A percentile compares a stretch with the other conserved stretches of the same genome.
These are phyloP conservation scores for Cyclargus thomasi DNA, from an alignment of 1,140 invertebrate genomes.

Conservation along the genomic window DNA sequence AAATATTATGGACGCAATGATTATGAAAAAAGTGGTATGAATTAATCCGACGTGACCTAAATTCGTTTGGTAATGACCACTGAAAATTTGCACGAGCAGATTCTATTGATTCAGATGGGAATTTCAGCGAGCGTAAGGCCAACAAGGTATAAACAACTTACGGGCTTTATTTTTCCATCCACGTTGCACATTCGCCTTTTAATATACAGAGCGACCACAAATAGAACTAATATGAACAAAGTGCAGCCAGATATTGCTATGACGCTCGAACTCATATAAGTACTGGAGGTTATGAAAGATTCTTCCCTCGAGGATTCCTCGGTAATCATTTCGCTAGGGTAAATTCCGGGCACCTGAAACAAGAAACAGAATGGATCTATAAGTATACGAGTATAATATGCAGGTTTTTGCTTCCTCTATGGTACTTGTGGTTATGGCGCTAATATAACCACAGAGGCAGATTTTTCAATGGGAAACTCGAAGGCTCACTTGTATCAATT, in stretches of 20 bases:
- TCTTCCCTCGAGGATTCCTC: slow-evolving; percentile 39
- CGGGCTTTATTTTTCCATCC: slow-evolving; percentile 60
- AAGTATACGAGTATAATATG: too few relatives aligned
- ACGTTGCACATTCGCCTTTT: slow-evolving; percentile 49
- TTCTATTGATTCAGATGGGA: slow-evolving; percentile 2
- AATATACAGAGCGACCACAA: slow-evolving; percentile 44
- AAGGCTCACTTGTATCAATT: too few relatives aligned
- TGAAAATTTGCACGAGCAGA: neutral
- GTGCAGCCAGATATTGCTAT: slow-evolving; percentile 41
- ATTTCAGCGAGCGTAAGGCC: slow-evolving; percentile 20
- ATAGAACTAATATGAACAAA: slow-evolving; percentile 41
- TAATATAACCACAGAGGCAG: too few relatives aligned
- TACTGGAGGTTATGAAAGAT: slow-evolving; percentile 30
- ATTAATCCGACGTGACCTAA: too few relatives aligned
- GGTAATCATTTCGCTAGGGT: slow-evolving; percentile 38
- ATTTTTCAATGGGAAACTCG: too few relatives aligned
- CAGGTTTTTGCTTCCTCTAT: too few relatives aligned
- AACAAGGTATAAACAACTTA: slow-evolving; percentile 33
- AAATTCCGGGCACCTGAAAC: slow-evolving; percentile 40
- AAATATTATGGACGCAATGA: neutral
- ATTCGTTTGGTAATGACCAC: neutral
- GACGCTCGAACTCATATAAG: slow-evolving; percentile 35
- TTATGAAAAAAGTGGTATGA: too few relatives aligned
- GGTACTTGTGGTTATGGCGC: too few relatives aligned
- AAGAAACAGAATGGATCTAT: neutral